Conservation (phyloP, 2,113 vertebrate species). For the Tursiops truncatus region DNA sequence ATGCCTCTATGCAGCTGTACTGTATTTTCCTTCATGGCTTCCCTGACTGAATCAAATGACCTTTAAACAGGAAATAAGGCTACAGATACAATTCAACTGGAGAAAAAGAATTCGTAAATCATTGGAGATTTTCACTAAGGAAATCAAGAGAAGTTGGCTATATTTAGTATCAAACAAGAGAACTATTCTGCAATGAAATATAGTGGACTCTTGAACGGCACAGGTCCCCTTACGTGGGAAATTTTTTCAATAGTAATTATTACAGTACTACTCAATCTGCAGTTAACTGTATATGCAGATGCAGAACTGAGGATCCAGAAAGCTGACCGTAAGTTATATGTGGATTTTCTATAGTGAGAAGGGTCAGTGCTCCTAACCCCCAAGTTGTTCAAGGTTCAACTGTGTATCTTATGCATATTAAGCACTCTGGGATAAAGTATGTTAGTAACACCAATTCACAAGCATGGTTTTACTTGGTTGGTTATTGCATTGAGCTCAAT, state of each 20-base stretch:
- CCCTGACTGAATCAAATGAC: neutral
- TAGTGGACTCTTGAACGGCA: neutral
- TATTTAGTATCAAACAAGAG: conserved; percentile 36
- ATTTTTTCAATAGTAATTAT: neutral
- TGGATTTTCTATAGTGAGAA: neutral
- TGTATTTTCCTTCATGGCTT: neutral
- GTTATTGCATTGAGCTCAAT: conserved; percentile 97
- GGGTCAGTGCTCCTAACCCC: neutral
- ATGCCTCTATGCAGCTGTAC: neutral
- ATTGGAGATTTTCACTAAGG: neutral
- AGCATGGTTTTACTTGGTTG: conserved; percentile 90
- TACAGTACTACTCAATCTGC: neutral
- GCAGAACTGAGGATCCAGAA: neutral
- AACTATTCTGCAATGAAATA: conserved; percentile 30
- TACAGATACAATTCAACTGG: neutral
- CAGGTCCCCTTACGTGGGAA: accelerated
- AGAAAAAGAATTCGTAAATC: neutral
- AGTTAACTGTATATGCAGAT: neutral
- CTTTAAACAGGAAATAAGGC: neutral
- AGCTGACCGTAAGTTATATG: neutral
- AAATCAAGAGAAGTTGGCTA: neutral
- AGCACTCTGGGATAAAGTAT: neutral
- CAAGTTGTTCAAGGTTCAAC: neutral
- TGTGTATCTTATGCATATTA: neutral
- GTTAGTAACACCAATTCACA: conserved; percentile 38